These are phyloP conservation scores for Neotoxoptera formosana DNA, from an alignment of 1,140 invertebrate genomes.

Conservation along the genomic window DNA sequence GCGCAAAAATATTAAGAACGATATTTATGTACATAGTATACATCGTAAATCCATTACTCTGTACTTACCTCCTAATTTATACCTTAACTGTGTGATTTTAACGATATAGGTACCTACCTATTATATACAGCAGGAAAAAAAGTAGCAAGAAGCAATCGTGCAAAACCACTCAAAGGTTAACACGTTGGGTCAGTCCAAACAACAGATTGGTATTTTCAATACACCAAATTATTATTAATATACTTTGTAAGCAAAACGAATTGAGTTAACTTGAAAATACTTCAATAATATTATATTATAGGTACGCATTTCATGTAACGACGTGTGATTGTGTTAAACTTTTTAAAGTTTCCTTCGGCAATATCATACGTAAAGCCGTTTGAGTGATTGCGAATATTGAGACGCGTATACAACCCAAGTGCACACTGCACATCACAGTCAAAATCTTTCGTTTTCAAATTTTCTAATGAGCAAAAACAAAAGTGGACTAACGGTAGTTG, in stretches of 20 bases:
- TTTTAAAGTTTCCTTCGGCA: neutral
- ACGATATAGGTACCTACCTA: neutral
- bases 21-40: neutral
- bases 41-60: neutral
- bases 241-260: neutral
- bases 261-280: neutral
- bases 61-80: neutral
- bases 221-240: neutral
- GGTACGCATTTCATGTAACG: no score
- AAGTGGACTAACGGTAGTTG: neutral
- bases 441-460: no score
- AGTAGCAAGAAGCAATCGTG: neutral
- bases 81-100: neutral
- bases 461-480: neutral
- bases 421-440: neutral
- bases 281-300: neutral
- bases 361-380: neutral
- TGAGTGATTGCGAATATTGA: no score
- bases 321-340: neutral
- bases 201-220: neutral
- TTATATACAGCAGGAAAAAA: no score
- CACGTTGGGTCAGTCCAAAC: no score
- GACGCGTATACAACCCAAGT: no score
- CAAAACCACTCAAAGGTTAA: neutral
- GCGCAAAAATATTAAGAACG: neutral